Conservation (phyloP, 1,140 invertebrate species). For the Melitaea cinxia region DNA sequence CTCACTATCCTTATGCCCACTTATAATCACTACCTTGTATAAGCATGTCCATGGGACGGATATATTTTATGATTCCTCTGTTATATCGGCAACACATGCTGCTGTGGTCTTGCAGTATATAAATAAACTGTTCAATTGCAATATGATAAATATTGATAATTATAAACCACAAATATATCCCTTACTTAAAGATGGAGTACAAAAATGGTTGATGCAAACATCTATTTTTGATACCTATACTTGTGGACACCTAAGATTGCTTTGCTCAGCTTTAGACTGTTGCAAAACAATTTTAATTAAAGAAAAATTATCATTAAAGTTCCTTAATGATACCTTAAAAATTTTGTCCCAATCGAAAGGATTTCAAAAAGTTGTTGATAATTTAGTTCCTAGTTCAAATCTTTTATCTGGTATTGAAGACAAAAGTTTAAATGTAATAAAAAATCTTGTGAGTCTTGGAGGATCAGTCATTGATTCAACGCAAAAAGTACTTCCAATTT, state of each 20-base stretch:
- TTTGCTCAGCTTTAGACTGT: slow-evolving; percentile 62
- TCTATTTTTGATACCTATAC: slow-evolving; percentile 53
- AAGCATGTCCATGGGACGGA: slow-evolving; percentile 81
- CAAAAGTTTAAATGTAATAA: slow-evolving; percentile 66
- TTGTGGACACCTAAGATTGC: slow-evolving; percentile 61
- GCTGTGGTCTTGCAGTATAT: slow-evolving; percentile 73
- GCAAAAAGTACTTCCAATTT: slow-evolving; percentile 79
- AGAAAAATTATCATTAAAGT: slow-evolving; percentile 51
- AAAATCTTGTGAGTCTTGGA: slow-evolving; percentile 72
- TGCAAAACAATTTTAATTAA: slow-evolving; percentile 54
- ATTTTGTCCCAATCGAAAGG: slow-evolving; percentile 50
- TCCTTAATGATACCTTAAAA: slow-evolving; percentile 53
- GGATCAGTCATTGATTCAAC: slow-evolving; percentile 68
- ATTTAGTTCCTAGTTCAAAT: slow-evolving; percentile 68
- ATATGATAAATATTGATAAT: slow-evolving; percentile 41
- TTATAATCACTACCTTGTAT: slow-evolving; percentile 75
- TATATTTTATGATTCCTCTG: slow-evolving; percentile 65
- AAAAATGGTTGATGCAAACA: slow-evolving; percentile 65
- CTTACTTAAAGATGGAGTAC: slow-evolving; percentile 61
- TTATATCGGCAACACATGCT: slow-evolving; percentile 78
- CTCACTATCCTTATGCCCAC: slow-evolving; percentile 60
- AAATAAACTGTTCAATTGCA: slow-evolving; percentile 53
- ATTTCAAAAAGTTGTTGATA: slow-evolving; percentile 52
- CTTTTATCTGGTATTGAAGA: slow-evolving; percentile 74
- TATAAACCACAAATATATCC: slow-evolving; percentile 64